Evolutionary conservation across 2,888 invertebrate species (phyloP), one percentile per base, ranked within the genome.

Genomic region (Epistrophe grossulariae): DNA sequence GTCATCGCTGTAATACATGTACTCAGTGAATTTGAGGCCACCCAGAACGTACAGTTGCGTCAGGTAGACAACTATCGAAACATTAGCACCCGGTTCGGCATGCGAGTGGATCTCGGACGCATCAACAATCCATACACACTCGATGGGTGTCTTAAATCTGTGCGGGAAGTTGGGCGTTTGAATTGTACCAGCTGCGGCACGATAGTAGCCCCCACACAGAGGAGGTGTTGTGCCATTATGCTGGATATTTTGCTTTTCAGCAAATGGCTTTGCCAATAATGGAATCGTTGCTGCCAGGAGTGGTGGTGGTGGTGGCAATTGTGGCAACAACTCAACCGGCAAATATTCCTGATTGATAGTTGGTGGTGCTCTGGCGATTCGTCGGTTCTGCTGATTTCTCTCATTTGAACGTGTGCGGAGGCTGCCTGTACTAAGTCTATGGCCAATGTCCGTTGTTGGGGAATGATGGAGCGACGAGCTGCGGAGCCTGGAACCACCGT

Each of bases 91-190:
- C 13, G 81, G 62, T 3, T 64, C 74, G 3, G 84, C 74, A 13
- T 89, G 89, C 50, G 91, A 89, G 7, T 96, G 95, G 90, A 92
- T 81, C 79, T 94, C 94, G 88, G 96, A 95, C n/a, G 96, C 96
- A 91, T 97, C 96, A 91, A 98, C 97, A 80, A 98, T 94, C 98
- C 98, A 98, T 89, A 96, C 95, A 92, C 98, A 98, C 89, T 95
- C 95, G 84, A 98, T 95, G 17, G 98, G 98, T 55, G 97, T 96
- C 8, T 95, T 94, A 92, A 98, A 98, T 31, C 96, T 94, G 81
- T 94, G 94, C 0, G 98, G 98, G 91, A 98, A 98, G 91, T 96
- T 95, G 0, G 98, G 98, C 15, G 97, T 97, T 88, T 96, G 95
- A 66, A 98, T 95, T 73, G 95, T 93, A 50, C 98, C 97, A 60